phyloP scores from a whole-genome alignment of 2,888 invertebrate genomes.

The Lapara coniferarum region DNA sequence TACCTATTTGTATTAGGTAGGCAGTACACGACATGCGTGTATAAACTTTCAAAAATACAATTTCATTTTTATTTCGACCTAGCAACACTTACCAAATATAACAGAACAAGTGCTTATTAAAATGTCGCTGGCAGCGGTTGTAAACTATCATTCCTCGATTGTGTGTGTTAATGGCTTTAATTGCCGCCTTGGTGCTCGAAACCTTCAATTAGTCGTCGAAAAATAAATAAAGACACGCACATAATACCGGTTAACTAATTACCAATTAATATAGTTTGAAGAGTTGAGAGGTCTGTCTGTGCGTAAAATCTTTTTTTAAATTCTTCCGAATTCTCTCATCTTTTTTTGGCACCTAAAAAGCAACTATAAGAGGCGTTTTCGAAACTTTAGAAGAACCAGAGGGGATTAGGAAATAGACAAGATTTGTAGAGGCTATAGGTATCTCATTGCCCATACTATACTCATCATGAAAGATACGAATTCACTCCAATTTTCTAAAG shows the following conservation, averaged over 20 bases:
- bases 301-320: not conserved
- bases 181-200: conserved; percentile 60
- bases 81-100: conserved; percentile 33
- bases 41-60: not conserved
- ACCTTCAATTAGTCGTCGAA: conserved; percentile 74
- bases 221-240: conserved; percentile 59
- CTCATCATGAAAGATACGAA: too few relatives aligned
- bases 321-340: too few relatives aligned
- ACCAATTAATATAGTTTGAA: conserved; percentile 32
- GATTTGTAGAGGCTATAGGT: too few relatives aligned
- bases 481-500: too few relatives aligned
- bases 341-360: too few relatives aligned
- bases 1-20: not conserved
- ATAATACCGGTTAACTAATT: conserved; percentile 67
- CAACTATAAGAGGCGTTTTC: too few relatives aligned
- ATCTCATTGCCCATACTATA: too few relatives aligned
- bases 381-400: too few relatives aligned
- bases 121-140: conserved; percentile 47
- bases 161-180: conserved; percentile 75
- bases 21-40: not conserved
- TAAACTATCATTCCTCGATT: conserved; percentile 60
- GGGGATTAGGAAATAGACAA: too few relatives aligned
- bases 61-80: not conserved
- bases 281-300: not conserved
- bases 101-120: conserved; percentile 53